phyloP scores from a whole-genome alignment of 2,113 vertebrate genomes.

The Eleginops maclovinus region DNA sequence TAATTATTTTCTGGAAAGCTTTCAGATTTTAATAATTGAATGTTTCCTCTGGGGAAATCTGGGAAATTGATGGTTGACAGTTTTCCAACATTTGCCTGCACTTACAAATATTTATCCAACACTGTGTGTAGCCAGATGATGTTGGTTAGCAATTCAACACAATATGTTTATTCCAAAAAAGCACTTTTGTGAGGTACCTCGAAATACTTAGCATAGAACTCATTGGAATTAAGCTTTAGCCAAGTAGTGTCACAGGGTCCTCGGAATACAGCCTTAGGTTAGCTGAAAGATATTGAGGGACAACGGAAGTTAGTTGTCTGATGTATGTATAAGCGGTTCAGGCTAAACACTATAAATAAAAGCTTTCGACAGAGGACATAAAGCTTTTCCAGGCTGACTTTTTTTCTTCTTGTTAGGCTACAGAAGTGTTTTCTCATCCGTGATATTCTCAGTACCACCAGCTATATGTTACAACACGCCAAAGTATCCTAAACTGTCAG shows the following conservation, averaged over 20 bases:
- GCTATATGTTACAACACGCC: neutral
- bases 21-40: constrained; percentile 8
- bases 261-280: neutral
- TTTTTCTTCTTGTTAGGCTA: neutral
- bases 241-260: neutral
- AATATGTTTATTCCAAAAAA: constrained; percentile 6
- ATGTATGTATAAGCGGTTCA: constrained; percentile 6
- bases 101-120: constrained; percentile 19
- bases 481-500: neutral
- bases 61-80: constrained; percentile 15
- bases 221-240: neutral
- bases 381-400: neutral
- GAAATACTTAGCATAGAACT: no score
- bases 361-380: neutral
- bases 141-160: constrained; percentile 19
- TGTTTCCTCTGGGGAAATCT: neutral
- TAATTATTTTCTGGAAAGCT: constrained; percentile 10
- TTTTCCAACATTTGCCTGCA: constrained; percentile 7
- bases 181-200: neutral
- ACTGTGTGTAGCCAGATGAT: constrained; percentile 21
- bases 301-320: neutral
- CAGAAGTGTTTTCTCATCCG: neutral
- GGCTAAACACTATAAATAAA: neutral
- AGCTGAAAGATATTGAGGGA: neutral
- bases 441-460: neutral